Conservation (phyloP, 2,113 vertebrate genomes). For the Telmatochromis brachygnathus region DNA sequence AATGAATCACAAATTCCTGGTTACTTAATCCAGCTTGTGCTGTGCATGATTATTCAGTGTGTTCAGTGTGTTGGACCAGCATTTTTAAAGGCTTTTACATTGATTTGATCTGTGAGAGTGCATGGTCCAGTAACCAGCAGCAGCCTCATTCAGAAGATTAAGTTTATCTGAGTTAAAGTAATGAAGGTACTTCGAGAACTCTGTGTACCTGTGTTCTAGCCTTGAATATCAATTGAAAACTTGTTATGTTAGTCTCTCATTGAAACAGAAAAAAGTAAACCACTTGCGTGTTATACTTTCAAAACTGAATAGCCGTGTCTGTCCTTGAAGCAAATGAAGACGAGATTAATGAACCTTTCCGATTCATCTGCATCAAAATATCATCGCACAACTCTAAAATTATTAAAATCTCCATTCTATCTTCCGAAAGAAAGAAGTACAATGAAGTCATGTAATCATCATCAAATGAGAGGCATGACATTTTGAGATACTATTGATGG, state of each 20-base stretch:
- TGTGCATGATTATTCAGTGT: background rate
- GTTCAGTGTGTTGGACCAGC: background rate
- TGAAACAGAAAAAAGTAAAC: background rate
- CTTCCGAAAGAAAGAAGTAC: background rate
- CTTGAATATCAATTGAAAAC: background rate
- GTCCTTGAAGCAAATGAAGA: slow-evolving; percentile 22
- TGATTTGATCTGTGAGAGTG: background rate
- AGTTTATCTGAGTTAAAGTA: background rate
- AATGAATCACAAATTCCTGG: background rate
- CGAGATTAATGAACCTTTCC: background rate
- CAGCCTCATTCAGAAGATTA: background rate
- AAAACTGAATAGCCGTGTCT: background rate
- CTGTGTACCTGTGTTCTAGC: background rate
- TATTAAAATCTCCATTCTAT: background rate
- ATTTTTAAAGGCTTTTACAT: background rate
- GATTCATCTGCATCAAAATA: background rate
- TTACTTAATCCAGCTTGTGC: background rate
- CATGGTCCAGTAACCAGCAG: background rate
- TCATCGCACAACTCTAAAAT: background rate
- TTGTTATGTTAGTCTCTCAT: background rate
- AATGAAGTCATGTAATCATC: background rate
- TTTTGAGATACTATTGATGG: slow-evolving; percentile 4
- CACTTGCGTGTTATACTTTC: background rate
- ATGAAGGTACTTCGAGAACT: background rate
- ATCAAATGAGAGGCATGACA: slow-evolving; percentile 1